phyloP scores from a whole-genome alignment of 35 echinoderm and acorn worm species.

The Apostichopus parvimensis region DNA sequence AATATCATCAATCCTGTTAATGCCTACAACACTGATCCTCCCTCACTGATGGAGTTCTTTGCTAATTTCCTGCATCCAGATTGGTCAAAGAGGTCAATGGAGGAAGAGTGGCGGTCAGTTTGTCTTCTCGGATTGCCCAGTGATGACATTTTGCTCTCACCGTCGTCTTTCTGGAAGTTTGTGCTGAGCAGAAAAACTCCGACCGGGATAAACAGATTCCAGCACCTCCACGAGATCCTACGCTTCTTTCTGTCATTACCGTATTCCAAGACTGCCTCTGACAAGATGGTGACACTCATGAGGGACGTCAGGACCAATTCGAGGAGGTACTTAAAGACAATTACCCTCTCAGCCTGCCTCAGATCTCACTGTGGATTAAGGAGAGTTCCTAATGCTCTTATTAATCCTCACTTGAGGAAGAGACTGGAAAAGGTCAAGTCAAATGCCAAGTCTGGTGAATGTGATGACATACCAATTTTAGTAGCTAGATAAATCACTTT shows the following conservation, averaged over 20 bases:
- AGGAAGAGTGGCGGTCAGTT: slow-evolving; percentile 40
- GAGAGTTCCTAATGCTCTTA: slow-evolving; percentile 29
- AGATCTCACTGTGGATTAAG: slow-evolving; percentile 34
- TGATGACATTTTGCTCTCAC: slow-evolving; percentile 24
- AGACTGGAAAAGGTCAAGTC: slow-evolving; percentile 14
- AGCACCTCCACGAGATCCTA: not conserved
- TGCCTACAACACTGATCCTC: slow-evolving; percentile 33
- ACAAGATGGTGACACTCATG: slow-evolving; percentile 42
- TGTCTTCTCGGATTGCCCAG: slow-evolving; percentile 20
- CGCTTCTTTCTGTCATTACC: slow-evolving; percentile 31
- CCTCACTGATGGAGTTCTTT: slow-evolving; percentile 33
- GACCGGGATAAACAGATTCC: slow-evolving; percentile 18
- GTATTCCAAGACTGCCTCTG: not conserved
- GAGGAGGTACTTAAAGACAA: slow-evolving; percentile 32
- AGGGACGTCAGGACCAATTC: slow-evolving; percentile 34
- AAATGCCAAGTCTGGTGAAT: slow-evolving; percentile 43
- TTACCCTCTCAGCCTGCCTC: slow-evolving; percentile 39
- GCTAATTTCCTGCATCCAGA: slow-evolving; percentile 34
- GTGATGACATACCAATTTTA: slow-evolving; percentile 31
- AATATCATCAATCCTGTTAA: slow-evolving; percentile 19
- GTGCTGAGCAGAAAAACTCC: slow-evolving; percentile 28
- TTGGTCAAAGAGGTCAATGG: slow-evolving; percentile 30
- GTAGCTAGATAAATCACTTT: not conserved
- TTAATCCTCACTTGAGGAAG: slow-evolving; percentile 34
- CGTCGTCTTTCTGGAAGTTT: slow-evolving; percentile 25